Conservation (phyloP, 2,797 vertebrate species). For the Dendrocincla fuliginosa region DNA sequence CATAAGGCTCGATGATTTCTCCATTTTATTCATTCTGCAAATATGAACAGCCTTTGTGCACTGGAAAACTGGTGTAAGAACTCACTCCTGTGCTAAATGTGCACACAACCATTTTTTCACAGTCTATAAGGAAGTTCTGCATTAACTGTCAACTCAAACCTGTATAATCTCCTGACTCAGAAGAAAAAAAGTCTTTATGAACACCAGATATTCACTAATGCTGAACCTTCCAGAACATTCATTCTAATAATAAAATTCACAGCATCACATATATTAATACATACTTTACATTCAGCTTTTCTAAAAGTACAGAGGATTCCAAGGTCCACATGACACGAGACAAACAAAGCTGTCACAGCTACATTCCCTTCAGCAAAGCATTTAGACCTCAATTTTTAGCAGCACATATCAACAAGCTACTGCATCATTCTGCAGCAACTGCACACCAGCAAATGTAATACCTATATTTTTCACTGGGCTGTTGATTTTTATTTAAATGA, state of each 20-base stretch:
- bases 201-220: background rate
- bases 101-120: background rate
- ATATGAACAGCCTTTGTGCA: background rate
- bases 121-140: background rate
- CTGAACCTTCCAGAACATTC: background rate
- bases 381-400: background rate
- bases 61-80: background rate
- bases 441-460: background rate
- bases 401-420: rapidly evolving
- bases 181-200: background rate
- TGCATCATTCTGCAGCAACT: background rate
- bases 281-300: background rate
- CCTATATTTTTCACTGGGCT: background rate
- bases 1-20: background rate
- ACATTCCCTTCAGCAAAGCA: background rate
- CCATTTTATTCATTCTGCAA: background rate
- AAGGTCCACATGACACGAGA: background rate
- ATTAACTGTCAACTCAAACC: background rate
- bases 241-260: background rate
- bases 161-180: background rate
- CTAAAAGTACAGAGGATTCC: background rate
- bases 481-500: background rate
- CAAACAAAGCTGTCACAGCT: background rate
- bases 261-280: rapidly evolving
- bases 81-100: background rate